Evolutionary conservation across 2,113 vertebrate genomes (phyloP).

Genomic region (Arothron firmamentum): DNA sequence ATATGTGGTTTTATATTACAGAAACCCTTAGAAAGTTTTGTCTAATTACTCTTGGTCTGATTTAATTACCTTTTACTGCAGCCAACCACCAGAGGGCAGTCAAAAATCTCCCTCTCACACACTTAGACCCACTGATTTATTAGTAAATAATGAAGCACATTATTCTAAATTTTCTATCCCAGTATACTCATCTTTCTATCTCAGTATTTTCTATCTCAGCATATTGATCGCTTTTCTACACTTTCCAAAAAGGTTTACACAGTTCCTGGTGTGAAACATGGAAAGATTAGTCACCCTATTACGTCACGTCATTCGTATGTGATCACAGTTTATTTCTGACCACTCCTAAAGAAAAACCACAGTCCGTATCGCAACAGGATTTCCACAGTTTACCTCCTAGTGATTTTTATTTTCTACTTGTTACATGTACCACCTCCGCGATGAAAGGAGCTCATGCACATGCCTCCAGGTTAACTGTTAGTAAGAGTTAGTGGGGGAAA

Average conservation of each 20-base stretch:
- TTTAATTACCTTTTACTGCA: too few relatives aligned
- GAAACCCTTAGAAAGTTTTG: too few relatives aligned
- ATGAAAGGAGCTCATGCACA: conserved; percentile 63
- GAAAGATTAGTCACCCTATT: neutral
- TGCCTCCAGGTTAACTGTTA: conserved; percentile 71
- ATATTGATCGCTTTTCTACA: conserved; percentile 4
- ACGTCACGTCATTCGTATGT: conserved; percentile 2
- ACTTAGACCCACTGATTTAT: too few relatives aligned
- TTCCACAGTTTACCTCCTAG: conserved; percentile 43
- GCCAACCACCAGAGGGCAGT: too few relatives aligned
- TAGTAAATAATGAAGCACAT: neutral
- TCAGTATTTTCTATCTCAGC: neutral
- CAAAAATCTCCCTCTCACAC: too few relatives aligned
- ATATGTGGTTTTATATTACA: too few relatives aligned
- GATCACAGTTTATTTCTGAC: conserved; percentile 4
- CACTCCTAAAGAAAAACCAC: conserved; percentile 2
- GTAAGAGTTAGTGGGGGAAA: conserved; percentile 66
- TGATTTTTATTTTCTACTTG: conserved; percentile 40
- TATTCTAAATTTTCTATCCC: neutral
- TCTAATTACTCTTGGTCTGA: too few relatives aligned
- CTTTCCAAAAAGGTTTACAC: neutral
- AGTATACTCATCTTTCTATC: neutral
- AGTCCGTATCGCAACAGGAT: conserved; percentile 32
- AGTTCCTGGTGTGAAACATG: neutral
- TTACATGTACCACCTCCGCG: conserved; percentile 50